These are phyloP conservation scores for Chalcosyrphus nemorum DNA, from an alignment of 2,888 invertebrate species.

Conservation along the genomic window DNA sequence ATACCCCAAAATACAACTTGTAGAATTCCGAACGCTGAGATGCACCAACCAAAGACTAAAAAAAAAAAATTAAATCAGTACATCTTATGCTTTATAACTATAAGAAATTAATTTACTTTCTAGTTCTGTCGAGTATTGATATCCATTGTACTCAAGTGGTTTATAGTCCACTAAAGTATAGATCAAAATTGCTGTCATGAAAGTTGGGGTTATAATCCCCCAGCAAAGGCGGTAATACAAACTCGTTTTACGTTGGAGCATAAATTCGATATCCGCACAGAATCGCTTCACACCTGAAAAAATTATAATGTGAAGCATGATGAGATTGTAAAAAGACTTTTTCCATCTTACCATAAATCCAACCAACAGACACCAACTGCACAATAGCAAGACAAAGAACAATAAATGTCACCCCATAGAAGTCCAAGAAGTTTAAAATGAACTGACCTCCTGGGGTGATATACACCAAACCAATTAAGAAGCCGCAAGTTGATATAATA, in stretches of 20 bases:
- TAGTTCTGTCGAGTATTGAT: conserved; percentile 84
- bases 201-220: conserved; percentile 87
- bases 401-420: conserved; percentile 89
- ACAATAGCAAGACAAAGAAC: conserved; percentile 86
- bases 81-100: not conserved
- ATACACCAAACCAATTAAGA: conserved; percentile 84
- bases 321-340: too few species aligned
- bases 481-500: conserved; percentile 82
- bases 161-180: conserved; percentile 86
- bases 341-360: conserved; percentile 87
- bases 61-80: not conserved
- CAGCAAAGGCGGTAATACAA: conserved; percentile 92
- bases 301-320: not conserved
- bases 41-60: conserved; percentile 82
- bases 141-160: conserved; percentile 85
- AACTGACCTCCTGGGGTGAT: conserved; percentile 89
- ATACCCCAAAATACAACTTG: conserved; percentile 82
- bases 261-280: conserved; percentile 89
- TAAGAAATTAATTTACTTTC: conserved; percentile 83
- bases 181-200: conserved; percentile 87
- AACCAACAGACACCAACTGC: conserved; percentile 87
- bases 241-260: conserved; percentile 86
- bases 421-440: conserved; percentile 87
- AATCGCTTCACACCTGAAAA: conserved; percentile 84
- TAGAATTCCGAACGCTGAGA: conserved; percentile 83